Evolutionary conservation across 2,797 vertebrate species (phyloP), one percentile per base, ranked within the genome.

Genomic region (Enteromius anoplus): DNA sequence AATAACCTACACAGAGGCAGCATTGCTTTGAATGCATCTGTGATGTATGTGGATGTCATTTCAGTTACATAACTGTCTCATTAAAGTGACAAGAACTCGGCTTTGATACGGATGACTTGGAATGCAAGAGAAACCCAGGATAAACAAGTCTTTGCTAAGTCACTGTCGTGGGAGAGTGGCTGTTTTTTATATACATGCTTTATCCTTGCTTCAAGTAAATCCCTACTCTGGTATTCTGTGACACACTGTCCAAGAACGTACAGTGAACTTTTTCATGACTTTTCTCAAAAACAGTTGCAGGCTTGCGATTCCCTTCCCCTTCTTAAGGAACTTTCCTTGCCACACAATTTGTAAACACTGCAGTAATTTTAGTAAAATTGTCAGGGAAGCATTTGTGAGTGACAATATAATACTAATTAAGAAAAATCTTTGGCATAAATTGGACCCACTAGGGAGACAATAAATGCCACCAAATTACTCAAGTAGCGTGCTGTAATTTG

Each of bases 61-160:
- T 53, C 68, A 49, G 69, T 82, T 85, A 82, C 4, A n/a, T 85
- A 82, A 85, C 26, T 10, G 17, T 68, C 80, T 85, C 69, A 82
- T 85, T 85, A 82, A 62, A 82, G 53, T 75, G 75, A 79, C 37
- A 75, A 60, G 45, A 64, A 8, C 84, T 73, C 34, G 11, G 49
- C 75, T 85, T 85, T 82, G 73, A 82, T 64, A 81, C 70, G 55
- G 47, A 82, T 82, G 80, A 78, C 84, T 72, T 72, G 34, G 58
- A 82, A 82, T 72, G 66, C 32, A 66, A 78, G 47, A 82, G 71
- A 75, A 65, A 53, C 45, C 32, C 60, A 53, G 70, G 55, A 75
- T 75, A 75, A 82, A 53, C 72, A 82, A 82, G 53, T n/a, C 78
- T 85, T 84, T 55, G 34, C 64, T n/a, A 34, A 49, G 73, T 53